Percentiles rank a stretch among this genome's conserved stretches.
Conservation (phyloP, 1,140 invertebrate genomes). For the Metaphire vulgaris region DNA sequence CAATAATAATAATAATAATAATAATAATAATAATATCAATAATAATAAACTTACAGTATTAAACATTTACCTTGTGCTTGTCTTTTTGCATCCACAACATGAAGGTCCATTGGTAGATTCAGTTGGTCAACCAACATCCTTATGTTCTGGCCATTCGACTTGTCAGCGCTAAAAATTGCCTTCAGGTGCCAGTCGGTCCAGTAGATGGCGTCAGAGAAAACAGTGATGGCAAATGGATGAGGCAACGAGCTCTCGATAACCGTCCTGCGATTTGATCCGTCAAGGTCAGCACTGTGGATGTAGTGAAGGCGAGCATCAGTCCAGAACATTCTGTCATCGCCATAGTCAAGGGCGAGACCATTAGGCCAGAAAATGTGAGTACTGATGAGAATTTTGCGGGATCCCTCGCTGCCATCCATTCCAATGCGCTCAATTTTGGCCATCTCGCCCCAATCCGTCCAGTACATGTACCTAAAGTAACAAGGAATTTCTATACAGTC, state of each 20-base stretch:
- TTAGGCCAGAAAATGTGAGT: conserved; percentile 53
- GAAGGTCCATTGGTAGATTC: not conserved
- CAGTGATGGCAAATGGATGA: conserved; percentile 54
- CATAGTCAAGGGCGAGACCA: conserved; percentile 51
- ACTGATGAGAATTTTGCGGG: conserved; percentile 36
- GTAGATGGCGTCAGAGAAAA: conserved; percentile 48
- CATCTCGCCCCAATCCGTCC: conserved; percentile 12
- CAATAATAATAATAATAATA: no score
- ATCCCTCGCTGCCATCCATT: conserved; percentile 17
- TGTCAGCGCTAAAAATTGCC: not conserved
- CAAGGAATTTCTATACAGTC: no score
- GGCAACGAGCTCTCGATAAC: conserved; percentile 51
- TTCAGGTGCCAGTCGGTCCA: not conserved
- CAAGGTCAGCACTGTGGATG: conserved; percentile 51
- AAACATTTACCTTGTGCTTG: not conserved
- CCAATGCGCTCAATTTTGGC: not conserved
- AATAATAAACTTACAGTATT: no score
- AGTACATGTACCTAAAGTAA: conserved; percentile 1
- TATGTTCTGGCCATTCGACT: not conserved
- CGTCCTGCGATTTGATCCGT: conserved; percentile 59
- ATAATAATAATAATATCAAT: no score
- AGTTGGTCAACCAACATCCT: not conserved
- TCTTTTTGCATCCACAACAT: not conserved
- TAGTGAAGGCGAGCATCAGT: conserved; percentile 75
- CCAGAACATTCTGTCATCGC: conserved; percentile 75